Evolutionary conservation across 2,797 vertebrate species (phyloP).

Genomic region (Malacoraja senta): DNA sequence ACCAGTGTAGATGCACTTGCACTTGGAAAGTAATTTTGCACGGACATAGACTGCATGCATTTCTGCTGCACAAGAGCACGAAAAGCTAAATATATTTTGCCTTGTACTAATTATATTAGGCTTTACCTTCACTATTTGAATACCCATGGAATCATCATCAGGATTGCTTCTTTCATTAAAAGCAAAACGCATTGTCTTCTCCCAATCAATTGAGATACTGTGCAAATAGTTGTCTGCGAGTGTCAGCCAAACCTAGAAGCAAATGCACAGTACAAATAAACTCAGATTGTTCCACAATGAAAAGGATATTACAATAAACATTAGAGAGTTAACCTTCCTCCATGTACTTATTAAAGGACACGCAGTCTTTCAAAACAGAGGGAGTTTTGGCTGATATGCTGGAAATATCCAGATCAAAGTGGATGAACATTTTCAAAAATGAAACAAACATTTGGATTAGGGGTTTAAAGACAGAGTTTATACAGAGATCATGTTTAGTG

Average conservation of each 20-base stretch:
- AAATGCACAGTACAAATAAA: not conserved
- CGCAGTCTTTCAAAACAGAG: not conserved
- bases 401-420: not conserved
- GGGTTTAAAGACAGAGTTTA: no score
- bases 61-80: not conserved
- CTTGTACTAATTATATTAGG: not conserved
- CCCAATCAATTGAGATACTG: constrained; percentile 96
- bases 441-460: not conserved
- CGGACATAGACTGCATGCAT: not conserved
- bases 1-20: not conserved
- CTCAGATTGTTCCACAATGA: not conserved
- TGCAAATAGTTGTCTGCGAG: constrained; percentile 92
- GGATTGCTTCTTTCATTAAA: constrained; percentile 98
- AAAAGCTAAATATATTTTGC: not conserved
- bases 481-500: not conserved
- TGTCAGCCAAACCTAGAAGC: constrained; percentile 85
- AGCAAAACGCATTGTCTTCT: constrained; percentile 95
- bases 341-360: not conserved
- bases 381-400: not conserved
- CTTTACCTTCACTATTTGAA: constrained; percentile 94
- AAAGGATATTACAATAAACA: not conserved
- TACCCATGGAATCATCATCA: constrained; percentile 93
- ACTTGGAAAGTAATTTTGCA: not conserved
- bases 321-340: not conserved
- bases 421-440: not conserved